Evolutionary conservation across 2,888 invertebrate genomes (phyloP).

Genomic region (Lasius fuliginosus): DNA sequence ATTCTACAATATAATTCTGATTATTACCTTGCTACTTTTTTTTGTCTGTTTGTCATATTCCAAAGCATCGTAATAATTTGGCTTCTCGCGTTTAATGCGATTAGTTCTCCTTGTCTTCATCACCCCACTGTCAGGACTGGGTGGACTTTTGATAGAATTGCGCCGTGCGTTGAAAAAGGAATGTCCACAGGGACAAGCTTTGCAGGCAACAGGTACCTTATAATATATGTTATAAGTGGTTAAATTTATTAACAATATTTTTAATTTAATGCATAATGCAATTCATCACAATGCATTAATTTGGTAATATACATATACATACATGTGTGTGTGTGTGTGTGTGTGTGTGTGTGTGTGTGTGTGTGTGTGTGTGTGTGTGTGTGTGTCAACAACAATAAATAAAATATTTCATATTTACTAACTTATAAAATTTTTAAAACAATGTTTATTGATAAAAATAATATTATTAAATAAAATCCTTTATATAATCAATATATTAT

Average conservation of each 20-base stretch:
- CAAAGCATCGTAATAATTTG: constrained; percentile 94
- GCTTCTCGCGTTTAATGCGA: constrained; percentile 91
- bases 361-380: too few species aligned
- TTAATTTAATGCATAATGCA: neutral
- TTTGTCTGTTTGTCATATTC: constrained; percentile 93
- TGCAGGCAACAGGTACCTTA: constrained; percentile 94
- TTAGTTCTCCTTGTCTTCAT: constrained; percentile 89
- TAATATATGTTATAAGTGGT: constrained; percentile 6
- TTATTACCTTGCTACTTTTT: constrained; percentile 87
- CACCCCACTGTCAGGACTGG: constrained; percentile 84
- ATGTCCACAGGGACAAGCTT: constrained; percentile 94
- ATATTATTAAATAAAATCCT: neutral
- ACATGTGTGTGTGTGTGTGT: too few species aligned
- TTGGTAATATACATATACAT: neutral
- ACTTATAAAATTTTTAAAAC: neutral
- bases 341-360: too few species aligned
- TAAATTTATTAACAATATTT: constrained; percentile 22
- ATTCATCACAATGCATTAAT: neutral
- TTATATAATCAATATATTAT: neutral
- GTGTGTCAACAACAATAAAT: neutral
- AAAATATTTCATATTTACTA: constrained; percentile 23
- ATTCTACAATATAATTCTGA: neutral
- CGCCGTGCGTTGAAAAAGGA: constrained; percentile 92
- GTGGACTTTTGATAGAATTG: constrained; percentile 85
- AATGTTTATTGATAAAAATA: neutral